phyloP scores from a whole-genome alignment of 92 coral and sea anemone genomes.

The Bergia sp. region DNA sequence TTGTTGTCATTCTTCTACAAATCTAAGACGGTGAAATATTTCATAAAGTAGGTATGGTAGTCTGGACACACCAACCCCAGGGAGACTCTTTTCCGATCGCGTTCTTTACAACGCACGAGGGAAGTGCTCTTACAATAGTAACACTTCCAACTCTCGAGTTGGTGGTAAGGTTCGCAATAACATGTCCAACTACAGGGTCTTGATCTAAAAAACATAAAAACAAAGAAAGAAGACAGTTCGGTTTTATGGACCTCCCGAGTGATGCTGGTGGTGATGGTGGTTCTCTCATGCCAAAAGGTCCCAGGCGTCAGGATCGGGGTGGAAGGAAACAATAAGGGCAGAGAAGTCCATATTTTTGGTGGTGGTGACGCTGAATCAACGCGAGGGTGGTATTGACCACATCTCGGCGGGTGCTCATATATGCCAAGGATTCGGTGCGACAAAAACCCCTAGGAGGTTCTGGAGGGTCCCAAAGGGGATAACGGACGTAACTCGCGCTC shows the following conservation, averaged over 20 bases:
- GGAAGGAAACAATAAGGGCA: neutral
- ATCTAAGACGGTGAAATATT: slow-evolving; percentile 1
- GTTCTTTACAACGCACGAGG: slow-evolving; percentile 12
- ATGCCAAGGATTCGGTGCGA: no score
- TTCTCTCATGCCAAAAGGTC: neutral
- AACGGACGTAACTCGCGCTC: no score
- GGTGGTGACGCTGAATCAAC: no score
- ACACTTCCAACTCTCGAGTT: slow-evolving; percentile 9
- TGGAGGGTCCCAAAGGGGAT: no score
- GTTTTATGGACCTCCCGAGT: neutral
- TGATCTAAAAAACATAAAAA: neutral
- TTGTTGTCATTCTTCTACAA: neutral
- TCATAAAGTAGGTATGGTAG: neutral
- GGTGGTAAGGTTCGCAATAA: slow-evolving; percentile 4
- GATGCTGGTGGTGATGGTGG: no score
- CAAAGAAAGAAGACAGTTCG: neutral
- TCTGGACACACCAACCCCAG: neutral
- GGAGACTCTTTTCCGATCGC: neutral
- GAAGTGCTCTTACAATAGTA: slow-evolving; percentile 3
- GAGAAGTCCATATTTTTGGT: no score
- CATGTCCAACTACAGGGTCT: slow-evolving; percentile 2
- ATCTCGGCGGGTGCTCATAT: no score
- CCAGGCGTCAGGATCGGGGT: no score
- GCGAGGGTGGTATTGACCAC: no score
- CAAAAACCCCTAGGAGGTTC: no score